A percentile compares a stretch with the other conserved stretches of the same genome.
Evolutionary conservation across 37 sponge, comb jelly and placozoan species (phyloP).

Genomic region (Agelas oroides): DNA sequence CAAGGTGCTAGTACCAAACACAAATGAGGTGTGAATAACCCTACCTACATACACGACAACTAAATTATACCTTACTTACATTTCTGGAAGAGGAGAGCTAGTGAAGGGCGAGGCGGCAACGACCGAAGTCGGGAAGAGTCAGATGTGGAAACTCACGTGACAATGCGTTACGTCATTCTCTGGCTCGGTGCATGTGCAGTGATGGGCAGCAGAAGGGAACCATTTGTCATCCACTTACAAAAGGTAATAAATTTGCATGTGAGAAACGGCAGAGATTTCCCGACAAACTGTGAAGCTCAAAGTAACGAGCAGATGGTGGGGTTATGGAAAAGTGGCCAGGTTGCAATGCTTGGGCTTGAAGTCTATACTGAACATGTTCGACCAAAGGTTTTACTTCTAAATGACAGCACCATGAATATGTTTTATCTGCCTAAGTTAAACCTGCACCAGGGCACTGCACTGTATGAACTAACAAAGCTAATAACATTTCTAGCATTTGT

Average conservation of each 20-base stretch:
- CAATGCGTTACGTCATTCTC: too few species aligned
- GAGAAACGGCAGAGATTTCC: not conserved
- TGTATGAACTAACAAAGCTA: not conserved
- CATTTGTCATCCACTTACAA: not conserved
- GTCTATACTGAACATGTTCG: not conserved
- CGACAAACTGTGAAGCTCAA: not conserved
- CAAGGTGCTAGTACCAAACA: too few species aligned
- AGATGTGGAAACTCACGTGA: too few species aligned
- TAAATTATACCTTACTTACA: too few species aligned
- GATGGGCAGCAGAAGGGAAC: too few species aligned
- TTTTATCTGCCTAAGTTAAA: not conserved
- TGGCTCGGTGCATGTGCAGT: too few species aligned
- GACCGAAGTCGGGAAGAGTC: too few species aligned
- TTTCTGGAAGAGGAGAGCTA: too few species aligned
- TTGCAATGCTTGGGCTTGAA: not conserved
- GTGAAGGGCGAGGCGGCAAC: too few species aligned
- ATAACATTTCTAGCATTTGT: not conserved
- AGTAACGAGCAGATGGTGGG: slow-evolving; percentile 3
- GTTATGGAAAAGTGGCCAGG: not conserved
- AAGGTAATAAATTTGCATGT: not conserved
- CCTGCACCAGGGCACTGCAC: not conserved
- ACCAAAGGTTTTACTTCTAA: not conserved
- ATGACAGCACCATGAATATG: not conserved
- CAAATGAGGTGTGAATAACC: too few species aligned
- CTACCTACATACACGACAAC: too few species aligned